Evolutionary conservation across 2,888 invertebrate genomes (phyloP).

Genomic region (Drosophila demipolita): DNA sequence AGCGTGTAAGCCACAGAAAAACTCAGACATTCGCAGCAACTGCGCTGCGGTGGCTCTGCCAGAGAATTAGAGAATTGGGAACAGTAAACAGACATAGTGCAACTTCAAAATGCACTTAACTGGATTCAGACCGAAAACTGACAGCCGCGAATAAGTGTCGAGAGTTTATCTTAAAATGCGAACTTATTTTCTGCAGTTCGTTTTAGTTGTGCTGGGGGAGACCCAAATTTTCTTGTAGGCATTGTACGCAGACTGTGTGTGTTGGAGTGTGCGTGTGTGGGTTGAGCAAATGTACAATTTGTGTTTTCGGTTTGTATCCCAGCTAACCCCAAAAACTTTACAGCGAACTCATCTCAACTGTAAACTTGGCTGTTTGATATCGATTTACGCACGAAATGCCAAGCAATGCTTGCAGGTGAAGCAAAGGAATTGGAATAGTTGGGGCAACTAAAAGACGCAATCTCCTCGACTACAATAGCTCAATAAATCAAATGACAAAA

Average conservation of each 20-base stretch:
- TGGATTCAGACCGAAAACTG: constrained; percentile 18
- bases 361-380: neutral
- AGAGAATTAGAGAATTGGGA: constrained; percentile 3
- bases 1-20: neutral
- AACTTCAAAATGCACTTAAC: constrained; percentile 32
- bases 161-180: constrained; percentile 35
- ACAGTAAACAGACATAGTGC: constrained; percentile 2
- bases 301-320: neutral
- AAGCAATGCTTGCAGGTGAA: neutral
- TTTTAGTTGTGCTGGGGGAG: constrained; percentile 20
- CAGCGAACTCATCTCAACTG: neutral
- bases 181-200: constrained; percentile 55
- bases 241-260: constrained; percentile 30
- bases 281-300: neutral
- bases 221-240: constrained; percentile 27
- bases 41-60: constrained; percentile 1
- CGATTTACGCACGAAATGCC: neutral
- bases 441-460: constrained; percentile 27
- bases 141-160: constrained; percentile 17
- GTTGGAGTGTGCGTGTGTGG: neutral
- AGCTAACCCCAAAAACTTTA: neutral
- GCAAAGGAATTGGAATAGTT: neutral
- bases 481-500: constrained; percentile 56
- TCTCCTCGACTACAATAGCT: constrained; percentile 43
- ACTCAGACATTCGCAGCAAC: constrained; percentile 7